Base-by-base conservation (phyloP, 2,797 vertebrate species). In the Scarus forsteni region DNA sequence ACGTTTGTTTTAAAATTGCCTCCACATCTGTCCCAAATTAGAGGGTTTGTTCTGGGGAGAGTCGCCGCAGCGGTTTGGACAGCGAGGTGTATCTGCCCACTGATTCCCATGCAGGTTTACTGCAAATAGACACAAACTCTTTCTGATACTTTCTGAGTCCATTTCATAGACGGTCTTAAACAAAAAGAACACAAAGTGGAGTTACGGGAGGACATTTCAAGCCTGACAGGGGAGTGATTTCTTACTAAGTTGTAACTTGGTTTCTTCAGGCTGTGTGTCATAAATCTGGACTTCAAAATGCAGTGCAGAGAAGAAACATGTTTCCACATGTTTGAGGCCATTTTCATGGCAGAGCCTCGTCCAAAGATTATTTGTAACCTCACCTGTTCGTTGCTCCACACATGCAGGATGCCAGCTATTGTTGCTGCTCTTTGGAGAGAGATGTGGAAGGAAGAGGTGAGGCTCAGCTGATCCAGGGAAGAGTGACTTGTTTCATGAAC, bases 1-100 rank as follows among this genome's bases (percentile, higher is more conserved):
- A 88, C 72, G 77, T 89, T 89, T 91, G 91, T 89, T 92, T 92
- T 88, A 90, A 90, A 91, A 85, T 86, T 85, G 77, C 81, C 85
- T 73, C 85, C 84, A 89, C 93, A 92, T 92, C 88, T 94, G 90
- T 91, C 87, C 87, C 65, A 88, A 92, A 94, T 94, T 93, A 94
- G 76, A 92, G 88, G 79, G 78, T 73, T 86, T 89, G 88, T 90
- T 88, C 73, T 80, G 87, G 81, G 83, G 84, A 91, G 83, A 92
- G 85, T 88, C 86, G 67, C 91, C 85, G 45, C 82, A 63, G 88
- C 8, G 91, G 90, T 92, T 93, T 93, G 89, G 87, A 87, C 70
- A 77, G 59, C 1, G 72, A 85, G 85, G 71, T 86, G 72, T 70
- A 86, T 85, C 73, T 88, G 74, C 83, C 78, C 69, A 77, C 65